Evolutionary conservation across 2,888 invertebrate species (phyloP).

Genomic region (Heteropelma amictum): DNA sequence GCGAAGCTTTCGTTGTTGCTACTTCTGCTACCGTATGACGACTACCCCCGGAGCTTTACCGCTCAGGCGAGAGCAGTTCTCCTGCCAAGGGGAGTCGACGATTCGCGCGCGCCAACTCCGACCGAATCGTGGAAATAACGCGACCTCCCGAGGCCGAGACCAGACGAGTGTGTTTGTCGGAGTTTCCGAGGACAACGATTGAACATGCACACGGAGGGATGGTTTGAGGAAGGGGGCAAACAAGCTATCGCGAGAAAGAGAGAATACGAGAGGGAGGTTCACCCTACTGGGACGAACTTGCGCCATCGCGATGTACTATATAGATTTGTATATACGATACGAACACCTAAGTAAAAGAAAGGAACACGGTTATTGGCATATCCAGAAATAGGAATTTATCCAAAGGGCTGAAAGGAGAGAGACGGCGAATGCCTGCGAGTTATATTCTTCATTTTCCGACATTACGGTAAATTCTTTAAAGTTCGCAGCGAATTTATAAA

Average conservation of each 20-base stretch:
- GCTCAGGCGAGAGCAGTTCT: constrained; percentile 1
- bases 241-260: neutral
- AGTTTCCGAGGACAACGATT: constrained; percentile 43
- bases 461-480: too few relatives aligned
- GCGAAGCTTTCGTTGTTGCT: constrained; percentile 21
- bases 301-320: constrained; percentile 26
- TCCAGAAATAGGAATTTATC: neutral
- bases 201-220: constrained; percentile 14
- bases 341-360: neutral
- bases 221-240: neutral
- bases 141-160: constrained; percentile 25
- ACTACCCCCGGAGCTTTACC: constrained; percentile 3
- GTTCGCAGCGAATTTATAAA: too few relatives aligned
- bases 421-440: neutral
- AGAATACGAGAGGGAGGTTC: neutral
- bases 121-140: constrained; percentile 13
- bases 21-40: constrained; percentile 29
- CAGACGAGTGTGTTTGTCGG: constrained; percentile 15
- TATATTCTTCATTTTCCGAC: too few relatives aligned
- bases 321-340: neutral
- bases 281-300: constrained; percentile 27
- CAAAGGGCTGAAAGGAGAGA: neutral
- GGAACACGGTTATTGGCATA: neutral
- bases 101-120: constrained; percentile 24
- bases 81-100: neutral